Percentiles rank a stretch among this genome's conserved stretches.
Conservation (phyloP, 2,888 invertebrate genomes). For the Polyommatus icarus region DNA sequence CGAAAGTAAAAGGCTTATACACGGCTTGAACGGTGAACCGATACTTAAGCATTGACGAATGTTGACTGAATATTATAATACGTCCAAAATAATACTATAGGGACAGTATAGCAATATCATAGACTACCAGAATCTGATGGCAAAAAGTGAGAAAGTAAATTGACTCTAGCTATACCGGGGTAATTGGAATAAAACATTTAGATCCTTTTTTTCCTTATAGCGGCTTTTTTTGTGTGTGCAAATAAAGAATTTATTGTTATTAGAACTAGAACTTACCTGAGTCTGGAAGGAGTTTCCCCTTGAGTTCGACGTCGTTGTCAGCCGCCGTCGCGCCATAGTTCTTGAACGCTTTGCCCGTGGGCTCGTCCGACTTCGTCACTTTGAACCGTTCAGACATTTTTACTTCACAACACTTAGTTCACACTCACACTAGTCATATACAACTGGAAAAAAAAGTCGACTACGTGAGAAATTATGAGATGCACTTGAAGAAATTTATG, state of each 20-base stretch:
- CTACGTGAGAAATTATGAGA: not conserved
- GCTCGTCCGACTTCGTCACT: slow-evolving; percentile 81
- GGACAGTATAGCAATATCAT: no score
- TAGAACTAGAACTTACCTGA: slow-evolving; percentile 57
- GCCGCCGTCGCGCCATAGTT: slow-evolving; percentile 82
- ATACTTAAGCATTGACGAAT: no score
- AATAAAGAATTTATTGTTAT: no score
- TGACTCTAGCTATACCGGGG: no score
- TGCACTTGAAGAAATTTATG: not conserved
- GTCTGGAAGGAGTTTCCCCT: slow-evolving; percentile 68
- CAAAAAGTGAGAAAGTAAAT: no score
- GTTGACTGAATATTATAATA: no score
- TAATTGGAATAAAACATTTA: no score
- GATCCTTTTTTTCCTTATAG: no score
- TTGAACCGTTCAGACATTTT: slow-evolving; percentile 82
- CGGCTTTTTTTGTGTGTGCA: no score
- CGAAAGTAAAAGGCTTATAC: not conserved
- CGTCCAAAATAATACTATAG: no score
- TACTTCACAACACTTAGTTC: slow-evolving; percentile 41
- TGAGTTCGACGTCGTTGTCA: slow-evolving; percentile 68
- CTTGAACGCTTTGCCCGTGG: slow-evolving; percentile 74
- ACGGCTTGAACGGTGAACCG: no score
- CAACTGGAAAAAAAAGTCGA: slow-evolving; percentile 29
- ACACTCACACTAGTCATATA: slow-evolving; percentile 42
- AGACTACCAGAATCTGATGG: no score